Evolutionary conservation across 2,888 invertebrate genomes (phyloP), one percentile per base, ranked within the genome.

Genomic region (Mimachlamys varia): DNA sequence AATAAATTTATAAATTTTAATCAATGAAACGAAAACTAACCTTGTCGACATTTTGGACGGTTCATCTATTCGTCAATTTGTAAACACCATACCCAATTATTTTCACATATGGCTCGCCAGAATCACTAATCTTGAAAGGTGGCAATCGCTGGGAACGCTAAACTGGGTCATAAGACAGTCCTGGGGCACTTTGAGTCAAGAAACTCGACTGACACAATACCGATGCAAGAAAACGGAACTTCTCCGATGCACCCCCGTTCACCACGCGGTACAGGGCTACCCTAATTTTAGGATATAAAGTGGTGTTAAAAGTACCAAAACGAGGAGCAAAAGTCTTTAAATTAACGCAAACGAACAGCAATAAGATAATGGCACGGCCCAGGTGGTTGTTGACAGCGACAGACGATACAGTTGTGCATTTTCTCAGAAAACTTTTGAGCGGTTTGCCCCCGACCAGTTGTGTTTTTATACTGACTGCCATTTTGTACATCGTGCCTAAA

Each of bases 391-490:
- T 76, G 76, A 33, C 76, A 33, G 33, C 76, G 1, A 76, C 76
- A 76, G 33, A 76, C 12, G 76, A 76, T 27, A 76, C 76, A 76
- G 27, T 7, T 76, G 4, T 13, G 76, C 76, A 76, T 76, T 76
- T 76, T 76, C 17, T 33, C 76, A 76, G 76, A 76, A 76, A 76
- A 76, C 92, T 92, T 94, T 92, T 91, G 92, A 92, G 88, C 92
- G 94, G 95, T 94, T 94, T 93, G 95, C 93, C 91, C 94, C 91
- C 94, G 93, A 94, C 95, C 96, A 98, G 97, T 98, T 98, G 98
- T 98, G 98, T 98, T 98, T 99, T 98, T 99, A 99, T 99, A 99
- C 98, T 99, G 98, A 98, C 98, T 98, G 98, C 98, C 98, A 98
- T 98, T 98, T 98, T 98, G 98, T 98, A 95, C 93, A 93, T 94